Evolutionary conservation across 2,888 invertebrate genomes (phyloP).

Genomic region (Raillietiella orientalis): DNA sequence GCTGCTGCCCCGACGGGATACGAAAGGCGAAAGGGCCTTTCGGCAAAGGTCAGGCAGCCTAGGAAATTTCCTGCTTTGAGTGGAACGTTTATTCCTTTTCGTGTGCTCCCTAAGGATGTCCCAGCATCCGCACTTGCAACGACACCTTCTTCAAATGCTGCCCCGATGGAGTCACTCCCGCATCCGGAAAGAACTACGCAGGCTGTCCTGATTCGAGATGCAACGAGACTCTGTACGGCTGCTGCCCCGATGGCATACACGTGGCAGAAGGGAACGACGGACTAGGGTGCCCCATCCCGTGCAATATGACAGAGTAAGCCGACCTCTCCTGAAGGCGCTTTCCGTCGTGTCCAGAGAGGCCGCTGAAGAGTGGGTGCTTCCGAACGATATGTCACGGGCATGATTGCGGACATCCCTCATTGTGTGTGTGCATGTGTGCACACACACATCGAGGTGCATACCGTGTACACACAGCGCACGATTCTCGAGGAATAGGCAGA

Average conservation of each 20-base stretch:
- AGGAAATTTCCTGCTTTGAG: too few relatives aligned
- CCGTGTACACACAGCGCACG: too few relatives aligned
- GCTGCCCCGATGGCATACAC: conserved; percentile 44
- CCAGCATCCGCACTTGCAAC: conserved; percentile 7
- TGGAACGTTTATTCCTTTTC: too few relatives aligned
- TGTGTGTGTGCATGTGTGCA: conserved; percentile 4
- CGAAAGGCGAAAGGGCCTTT: conserved; percentile 31
- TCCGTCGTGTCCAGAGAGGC: neutral
- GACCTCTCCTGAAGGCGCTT: neutral
- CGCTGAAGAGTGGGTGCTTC: neutral
- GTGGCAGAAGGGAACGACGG: conserved; percentile 43
- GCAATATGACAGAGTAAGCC: conserved; percentile 11
- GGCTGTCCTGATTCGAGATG: conserved; percentile 46
- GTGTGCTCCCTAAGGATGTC: conserved; percentile 1
- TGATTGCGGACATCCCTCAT: neutral
- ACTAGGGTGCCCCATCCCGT: conserved; percentile 29
- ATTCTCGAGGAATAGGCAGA: too few relatives aligned
- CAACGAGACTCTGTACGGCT: conserved; percentile 46
- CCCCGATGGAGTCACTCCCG: conserved; percentile 10
- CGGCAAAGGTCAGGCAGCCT: conserved; percentile 10
- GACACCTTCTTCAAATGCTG: conserved; percentile 10
- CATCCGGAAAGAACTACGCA: conserved; percentile 14
- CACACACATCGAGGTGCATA: too few relatives aligned
- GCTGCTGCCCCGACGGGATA: conserved; percentile 52
- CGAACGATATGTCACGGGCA: neutral